phyloP scores from a whole-genome alignment of 1,140 invertebrate species.

The Drosophila prosaltans region DNA sequence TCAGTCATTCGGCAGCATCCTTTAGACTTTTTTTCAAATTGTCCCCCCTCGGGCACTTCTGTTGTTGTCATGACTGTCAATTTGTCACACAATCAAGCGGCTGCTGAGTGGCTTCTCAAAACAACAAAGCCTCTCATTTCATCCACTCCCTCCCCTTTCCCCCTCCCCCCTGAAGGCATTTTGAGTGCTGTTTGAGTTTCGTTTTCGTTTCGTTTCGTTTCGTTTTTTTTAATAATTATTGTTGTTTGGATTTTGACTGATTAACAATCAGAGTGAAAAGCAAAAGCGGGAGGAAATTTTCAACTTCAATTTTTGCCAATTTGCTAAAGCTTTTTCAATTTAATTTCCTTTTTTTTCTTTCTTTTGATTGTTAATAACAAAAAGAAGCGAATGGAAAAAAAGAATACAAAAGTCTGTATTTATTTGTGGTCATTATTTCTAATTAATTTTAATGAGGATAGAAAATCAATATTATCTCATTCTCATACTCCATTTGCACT shows the following conservation, averaged over 20 bases:
- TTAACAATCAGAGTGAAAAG: constrained; percentile 31
- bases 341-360: constrained; percentile 5
- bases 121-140: not conserved
- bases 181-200: constrained; percentile 16
- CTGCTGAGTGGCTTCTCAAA: constrained; percentile 30
- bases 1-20: constrained; percentile 12
- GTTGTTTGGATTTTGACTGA: constrained; percentile 47
- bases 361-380: constrained; percentile 28
- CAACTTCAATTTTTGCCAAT: constrained; percentile 13
- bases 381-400: too few relatives aligned
- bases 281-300: not conserved
- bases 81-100: constrained; percentile 49
- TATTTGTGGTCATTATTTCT: constrained; percentile 20
- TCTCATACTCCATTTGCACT: too few relatives aligned
- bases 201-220: constrained; percentile 1
- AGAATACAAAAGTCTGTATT: not conserved
- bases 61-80: constrained; percentile 29
- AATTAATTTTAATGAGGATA: constrained; percentile 57
- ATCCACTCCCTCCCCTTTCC: not conserved
- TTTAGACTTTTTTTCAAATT: not conserved
- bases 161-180: constrained; percentile 1
- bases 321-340: not conserved
- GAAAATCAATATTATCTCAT: constrained; percentile 11
- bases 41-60: not conserved
- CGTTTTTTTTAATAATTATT: constrained; percentile 40